Evolutionary conservation across 2,888 invertebrate genomes (phyloP).

Genomic region (Drosophila ezoana): DNA sequence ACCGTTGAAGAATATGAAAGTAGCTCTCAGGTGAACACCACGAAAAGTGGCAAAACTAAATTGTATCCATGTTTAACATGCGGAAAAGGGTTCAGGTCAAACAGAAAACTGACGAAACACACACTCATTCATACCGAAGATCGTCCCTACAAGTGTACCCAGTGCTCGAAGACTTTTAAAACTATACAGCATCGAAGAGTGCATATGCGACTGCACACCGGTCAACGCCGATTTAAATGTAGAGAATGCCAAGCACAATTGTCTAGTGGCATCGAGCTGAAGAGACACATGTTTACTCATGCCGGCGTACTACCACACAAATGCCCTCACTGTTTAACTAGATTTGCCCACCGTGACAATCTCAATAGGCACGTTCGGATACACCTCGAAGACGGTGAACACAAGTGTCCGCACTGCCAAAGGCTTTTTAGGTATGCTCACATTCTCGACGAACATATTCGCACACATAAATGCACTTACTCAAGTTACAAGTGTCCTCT

Average conservation of each 20-base stretch:
- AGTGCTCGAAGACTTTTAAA: neutral
- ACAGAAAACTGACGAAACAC: neutral
- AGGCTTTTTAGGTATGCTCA: neutral
- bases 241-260: neutral
- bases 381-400: neutral
- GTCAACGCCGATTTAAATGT: conserved; percentile 13
- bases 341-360: neutral
- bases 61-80: neutral
- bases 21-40: neutral
- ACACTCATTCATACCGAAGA: neutral
- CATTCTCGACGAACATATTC: neutral
- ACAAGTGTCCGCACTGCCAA: neutral
- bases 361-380: conserved; percentile 1
- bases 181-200: no score
- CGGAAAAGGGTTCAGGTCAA: neutral
- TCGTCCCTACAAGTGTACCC: neutral
- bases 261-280: neutral
- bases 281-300: neutral
- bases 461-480: neutral
- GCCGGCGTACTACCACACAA: neutral
- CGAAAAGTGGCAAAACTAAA: no score
- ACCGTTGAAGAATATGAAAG: neutral
- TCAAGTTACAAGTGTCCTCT: neutral
- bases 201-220: conserved; percentile 8
- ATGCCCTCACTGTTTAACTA: conserved; percentile 2